Percentiles rank a stretch among this genome's conserved stretches.
Evolutionary conservation across 2,113 vertebrate genomes (phyloP).

Genomic region (Apaloderma vittatum): DNA sequence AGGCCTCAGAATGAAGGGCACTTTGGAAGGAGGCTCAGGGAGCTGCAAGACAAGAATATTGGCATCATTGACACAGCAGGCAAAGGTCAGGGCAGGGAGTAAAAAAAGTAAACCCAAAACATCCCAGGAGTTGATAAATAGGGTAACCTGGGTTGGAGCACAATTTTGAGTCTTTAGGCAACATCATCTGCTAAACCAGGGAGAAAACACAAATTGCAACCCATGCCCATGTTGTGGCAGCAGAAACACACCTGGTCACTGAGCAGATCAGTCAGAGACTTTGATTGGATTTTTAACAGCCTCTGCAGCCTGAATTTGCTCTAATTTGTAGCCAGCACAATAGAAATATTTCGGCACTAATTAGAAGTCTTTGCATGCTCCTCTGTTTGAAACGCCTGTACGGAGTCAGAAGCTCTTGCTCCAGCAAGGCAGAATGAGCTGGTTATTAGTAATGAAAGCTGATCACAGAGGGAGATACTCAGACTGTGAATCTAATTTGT

Average conservation of each 20-base stretch:
- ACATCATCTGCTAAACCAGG: neutral
- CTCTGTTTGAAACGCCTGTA: conserved; percentile 3
- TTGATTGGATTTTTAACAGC: neutral
- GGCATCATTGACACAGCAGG: neutral
- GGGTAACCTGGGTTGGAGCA: neutral
- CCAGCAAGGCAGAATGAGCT: neutral
- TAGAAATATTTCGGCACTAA: conserved; percentile 22
- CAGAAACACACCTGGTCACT: fast-evolving
- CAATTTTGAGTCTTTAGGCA: neutral
- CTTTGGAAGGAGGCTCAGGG: neutral
- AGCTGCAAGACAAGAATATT: neutral
- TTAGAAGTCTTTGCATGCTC: neutral
- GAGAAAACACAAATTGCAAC: neutral
- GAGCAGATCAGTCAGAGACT: neutral
- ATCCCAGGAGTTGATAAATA: neutral
- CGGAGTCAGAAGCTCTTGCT: neutral
- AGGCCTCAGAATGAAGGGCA: neutral
- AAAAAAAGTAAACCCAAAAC: neutral
- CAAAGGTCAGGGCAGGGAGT: neutral
- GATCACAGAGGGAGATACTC: conserved; percentile 29
- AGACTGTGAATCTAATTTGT: neutral
- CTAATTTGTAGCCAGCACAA: neutral
- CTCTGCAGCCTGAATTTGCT: neutral
- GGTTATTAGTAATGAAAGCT: conserved; percentile 52
- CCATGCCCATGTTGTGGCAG: fast-evolving